Evolutionary conservation across 1,140 invertebrate genomes (phyloP), one percentile per base, ranked within the genome.

Genomic region (Hestina assimilis): DNA sequence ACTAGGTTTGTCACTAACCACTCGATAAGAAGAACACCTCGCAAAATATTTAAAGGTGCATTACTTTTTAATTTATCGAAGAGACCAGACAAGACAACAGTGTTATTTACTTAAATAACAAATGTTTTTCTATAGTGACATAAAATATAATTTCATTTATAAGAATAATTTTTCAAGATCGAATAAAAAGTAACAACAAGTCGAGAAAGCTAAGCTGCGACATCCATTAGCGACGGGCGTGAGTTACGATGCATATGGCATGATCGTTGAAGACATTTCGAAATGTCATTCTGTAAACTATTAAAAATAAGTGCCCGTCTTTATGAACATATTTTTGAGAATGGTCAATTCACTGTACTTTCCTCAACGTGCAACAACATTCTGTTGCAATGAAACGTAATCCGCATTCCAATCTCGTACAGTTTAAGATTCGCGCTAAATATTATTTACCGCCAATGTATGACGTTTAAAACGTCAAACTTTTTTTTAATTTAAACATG

Each of bases 171-270:
- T 7, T 35, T 47, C 21, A 43, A 26, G 21, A 64, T 17, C 14
- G 50, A 50, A 58, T 46, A 35, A 59, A 60, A 66, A 63, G 63
- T 65, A 42, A 47, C 38, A 71, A 41, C 42, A 53, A 61, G 65
- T 54, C 48, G 59, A 68, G 63, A 77, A 70, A 68, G 67, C 52
- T 41, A 67, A 70, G 66, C 59, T 33, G 61, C 52, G 65, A 69
- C 55, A 69, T 56, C 67, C 69, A 75, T 74, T 75, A 79, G 62
- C 62, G 58, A 53, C 53, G 55, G 54, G 53, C 40, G 59, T 61
- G 63, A 69, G 40, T 69, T 66, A 68, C 50, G 42, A 38, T 40
- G 12, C 33, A 55, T 35, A 46, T 54, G 41, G 31, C 52, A 20
- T 61, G 48, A 59, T 66, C 46, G 43, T 50, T 50, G 46, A 40